phyloP scores from a whole-genome alignment of 2,888 invertebrate species.

The Actias luna region DNA sequence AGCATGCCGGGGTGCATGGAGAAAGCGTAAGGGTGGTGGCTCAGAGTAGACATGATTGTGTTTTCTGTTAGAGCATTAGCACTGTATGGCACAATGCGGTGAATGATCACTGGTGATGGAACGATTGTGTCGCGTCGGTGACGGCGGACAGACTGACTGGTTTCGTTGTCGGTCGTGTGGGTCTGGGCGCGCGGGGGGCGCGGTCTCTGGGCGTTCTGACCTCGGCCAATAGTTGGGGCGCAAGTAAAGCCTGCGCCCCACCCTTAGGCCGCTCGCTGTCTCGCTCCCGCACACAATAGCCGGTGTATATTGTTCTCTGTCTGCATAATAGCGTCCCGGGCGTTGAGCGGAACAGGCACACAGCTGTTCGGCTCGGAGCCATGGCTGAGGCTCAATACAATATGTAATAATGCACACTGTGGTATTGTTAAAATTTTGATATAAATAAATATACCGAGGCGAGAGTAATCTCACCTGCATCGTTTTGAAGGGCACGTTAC shows the following conservation, averaged over 20 bases:
- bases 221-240: constrained; percentile 55
- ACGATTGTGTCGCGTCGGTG: constrained; percentile 74
- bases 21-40: constrained; percentile 79
- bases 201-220: constrained; percentile 59
- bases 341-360: neutral
- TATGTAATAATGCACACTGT: constrained; percentile 54
- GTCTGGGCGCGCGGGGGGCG: constrained; percentile 61
- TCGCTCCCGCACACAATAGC: constrained; percentile 42
- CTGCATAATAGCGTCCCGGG: constrained; percentile 48
- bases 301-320: constrained; percentile 44
- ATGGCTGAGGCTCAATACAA: constrained; percentile 59
- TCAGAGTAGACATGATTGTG: constrained; percentile 70
- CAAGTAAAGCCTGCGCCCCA: constrained; percentile 68
- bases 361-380: constrained; percentile 52
- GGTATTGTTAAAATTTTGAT: constrained; percentile 35
- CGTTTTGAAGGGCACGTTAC: neutral
- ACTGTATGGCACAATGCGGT: constrained; percentile 71
- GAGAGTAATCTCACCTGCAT: neutral
- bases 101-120: constrained; percentile 58
- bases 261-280: constrained; percentile 45
- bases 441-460: neutral
- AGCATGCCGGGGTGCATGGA: constrained; percentile 77
- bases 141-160: constrained; percentile 74
- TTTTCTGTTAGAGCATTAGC: constrained; percentile 61
- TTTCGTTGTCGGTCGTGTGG: constrained; percentile 50